Evolutionary conservation across 2,797 vertebrate genomes (phyloP), one percentile per base, ranked within the genome.

Genomic region (Psittacula derbiana): DNA sequence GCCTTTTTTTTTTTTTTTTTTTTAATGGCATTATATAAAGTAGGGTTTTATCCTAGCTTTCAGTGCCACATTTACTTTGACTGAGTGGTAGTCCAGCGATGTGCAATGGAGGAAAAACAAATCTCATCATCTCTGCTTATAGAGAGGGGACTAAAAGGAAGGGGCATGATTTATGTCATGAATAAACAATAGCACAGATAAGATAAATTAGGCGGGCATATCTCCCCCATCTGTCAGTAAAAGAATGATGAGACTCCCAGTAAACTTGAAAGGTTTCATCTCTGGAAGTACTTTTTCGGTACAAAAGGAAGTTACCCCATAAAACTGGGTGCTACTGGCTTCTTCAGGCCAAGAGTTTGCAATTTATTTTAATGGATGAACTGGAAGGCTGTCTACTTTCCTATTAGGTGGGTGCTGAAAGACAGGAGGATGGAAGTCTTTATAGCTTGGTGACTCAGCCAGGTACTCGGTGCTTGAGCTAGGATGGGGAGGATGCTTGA

Each of bases 381-480:
- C 36, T 71, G 57, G 46, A 53, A 55, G 55, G 27, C 14, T 72
- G 18, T 66, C 58, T 74, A 25, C 41, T 91, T 88, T 88, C 25
- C 4, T 24, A 18, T 75, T 81, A 62, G 66, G 49, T 75, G 28
- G 17, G 15, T 78, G 41, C 31, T 78, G 66, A 75, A 81, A 62
- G 43, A 61, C 31, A 33, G 67, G 76, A 73, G 81, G 79, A 27
- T 65, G 40, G 23, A 69, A 62, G 61, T 58, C 61, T 62, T 76
- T 31, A 20, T 31, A 31, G 38, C 58, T 65, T 67, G n/a, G 41
- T 38, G 30, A 78, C 78, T 90, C 75, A 43, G 72, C n/a, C 57
- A 41, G 41, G 21, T 75, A 8, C 24, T 43, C 0, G 0, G 8
- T 5, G 3, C 69, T 44, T 70, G 71, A 70, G 65, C 31, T 60